Evolutionary conservation across 2,888 invertebrate species (phyloP), one percentile per base, ranked within the genome.

Genomic region (Chloromyia formosa): DNA sequence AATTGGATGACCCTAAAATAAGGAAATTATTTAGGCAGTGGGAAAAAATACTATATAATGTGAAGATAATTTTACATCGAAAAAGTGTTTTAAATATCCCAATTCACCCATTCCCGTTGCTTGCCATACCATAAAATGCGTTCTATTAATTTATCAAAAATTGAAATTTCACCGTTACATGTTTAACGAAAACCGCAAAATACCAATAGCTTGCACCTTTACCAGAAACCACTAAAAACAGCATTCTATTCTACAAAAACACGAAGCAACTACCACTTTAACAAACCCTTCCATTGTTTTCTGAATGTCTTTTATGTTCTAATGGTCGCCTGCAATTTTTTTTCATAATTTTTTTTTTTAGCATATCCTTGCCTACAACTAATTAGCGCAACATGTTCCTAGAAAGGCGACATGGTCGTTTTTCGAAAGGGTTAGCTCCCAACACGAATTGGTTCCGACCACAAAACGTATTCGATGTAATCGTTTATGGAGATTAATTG

Each of bases 401-500:
- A 66, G 60, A 62, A 58, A 62, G 61, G 58, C 60, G 62, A 76
- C 76, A 74, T 35, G 74, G 56, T 72, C 69, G 58, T 76, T 74
- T 45, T 61, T 61, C 61, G 18, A 42, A 16, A n/a, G 71, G 58
- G 58, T 74, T 64, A 49, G 73, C 20, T 73, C 22, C 22, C 73
- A 62, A 73, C 73, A 73, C 64, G 64, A 20, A 74, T 74, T 58
- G 72, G 42, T 75, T 56, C 71, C 58, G 64, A 69, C 77, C 77
- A 74, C 77, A 75, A 75, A 77, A 77, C 75, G 75, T 73, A 72
- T 73, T 75, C 77, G 77, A 74, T 75, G 77, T 77, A 77, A 75
- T 75, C 77, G 74, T 75, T 77, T 77, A 77, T 77, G 75, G 77
- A 77, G 77, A 77, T 77, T 77, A 77, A 77, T 77, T 75, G 68